Evolutionary conservation across 2,113 vertebrate genomes (phyloP).

Genomic region (Leptobrachium ailaonicum): DNA sequence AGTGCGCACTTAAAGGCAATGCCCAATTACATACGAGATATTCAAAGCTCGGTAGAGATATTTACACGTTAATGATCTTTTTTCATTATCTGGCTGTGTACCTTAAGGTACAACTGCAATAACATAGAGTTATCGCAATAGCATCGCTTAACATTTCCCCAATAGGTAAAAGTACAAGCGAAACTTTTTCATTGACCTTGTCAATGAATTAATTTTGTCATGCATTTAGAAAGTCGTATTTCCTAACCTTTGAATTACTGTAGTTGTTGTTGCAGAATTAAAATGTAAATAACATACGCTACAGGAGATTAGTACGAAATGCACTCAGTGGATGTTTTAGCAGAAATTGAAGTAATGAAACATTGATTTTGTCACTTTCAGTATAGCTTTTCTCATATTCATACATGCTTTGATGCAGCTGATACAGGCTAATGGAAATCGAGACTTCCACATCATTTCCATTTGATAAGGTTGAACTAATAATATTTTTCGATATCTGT

Average conservation of each 20-base stretch:
- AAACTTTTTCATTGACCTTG: constrained; percentile 8
- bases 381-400: constrained; percentile 30
- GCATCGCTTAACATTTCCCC: background rate
- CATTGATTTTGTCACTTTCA: constrained; percentile 30
- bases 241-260: constrained; percentile 20
- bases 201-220: background rate
- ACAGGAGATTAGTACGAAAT: constrained; percentile 40
- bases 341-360: constrained; percentile 23
- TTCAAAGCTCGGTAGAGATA: no score
- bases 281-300: constrained; percentile 41
- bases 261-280: constrained; percentile 37
- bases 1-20: no score
- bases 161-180: background rate
- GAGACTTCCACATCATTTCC: constrained; percentile 29
- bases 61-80: background rate
- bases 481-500: background rate
- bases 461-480: constrained; percentile 17
- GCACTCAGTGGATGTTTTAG: constrained; percentile 32
- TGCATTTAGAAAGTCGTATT: constrained; percentile 13
- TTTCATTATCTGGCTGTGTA: background rate
- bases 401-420: constrained; percentile 31
- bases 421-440: constrained; percentile 26
- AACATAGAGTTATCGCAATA: background rate
- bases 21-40: no score
- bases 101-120: background rate